Evolutionary conservation across 1,140 invertebrate species (phyloP).

Genomic region (Alviniconcha marisindica): DNA sequence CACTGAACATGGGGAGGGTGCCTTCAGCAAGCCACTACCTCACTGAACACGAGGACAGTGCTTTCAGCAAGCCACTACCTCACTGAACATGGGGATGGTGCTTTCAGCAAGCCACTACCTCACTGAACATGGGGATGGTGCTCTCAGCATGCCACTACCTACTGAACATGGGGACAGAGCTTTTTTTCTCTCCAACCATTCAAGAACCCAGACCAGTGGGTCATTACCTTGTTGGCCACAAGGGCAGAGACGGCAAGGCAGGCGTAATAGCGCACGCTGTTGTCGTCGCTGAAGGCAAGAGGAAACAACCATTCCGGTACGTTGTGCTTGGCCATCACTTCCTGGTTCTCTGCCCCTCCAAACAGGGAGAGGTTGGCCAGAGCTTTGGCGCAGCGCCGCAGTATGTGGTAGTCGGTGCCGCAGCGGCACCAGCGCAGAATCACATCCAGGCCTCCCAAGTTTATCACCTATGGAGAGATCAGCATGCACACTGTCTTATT

Average conservation of each 20-base stretch:
- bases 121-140: too few relatives aligned
- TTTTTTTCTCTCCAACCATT: too few relatives aligned
- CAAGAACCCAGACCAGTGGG: too few relatives aligned
- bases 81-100: too few relatives aligned
- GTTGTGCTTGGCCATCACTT: conserved; percentile 94
- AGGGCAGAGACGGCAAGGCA: conserved; percentile 97
- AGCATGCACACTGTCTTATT: not conserved
- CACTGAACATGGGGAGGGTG: too few relatives aligned
- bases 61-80: too few relatives aligned
- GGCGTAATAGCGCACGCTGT: conserved; percentile 93
- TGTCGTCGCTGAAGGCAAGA: conserved; percentile 96
- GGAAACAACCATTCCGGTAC: conserved; percentile 98
- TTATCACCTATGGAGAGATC: conserved; percentile 69
- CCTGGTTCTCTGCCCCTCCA: conserved; percentile 97
- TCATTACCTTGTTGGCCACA: conserved; percentile 92
- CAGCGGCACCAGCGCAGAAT: conserved; percentile 94
- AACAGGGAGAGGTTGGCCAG: conserved; percentile 97
- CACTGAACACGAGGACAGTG: too few relatives aligned
- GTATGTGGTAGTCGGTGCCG: conserved; percentile 88
- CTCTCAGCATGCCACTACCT: too few relatives aligned
- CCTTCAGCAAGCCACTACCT: too few relatives aligned
- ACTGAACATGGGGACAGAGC: too few relatives aligned
- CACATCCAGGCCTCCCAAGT: conserved; percentile 80
- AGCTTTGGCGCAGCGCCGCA: conserved; percentile 96
- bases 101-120: too few relatives aligned